phyloP scores from a whole-genome alignment of 2,888 invertebrate species.

The Tenthredo mesomela region DNA sequence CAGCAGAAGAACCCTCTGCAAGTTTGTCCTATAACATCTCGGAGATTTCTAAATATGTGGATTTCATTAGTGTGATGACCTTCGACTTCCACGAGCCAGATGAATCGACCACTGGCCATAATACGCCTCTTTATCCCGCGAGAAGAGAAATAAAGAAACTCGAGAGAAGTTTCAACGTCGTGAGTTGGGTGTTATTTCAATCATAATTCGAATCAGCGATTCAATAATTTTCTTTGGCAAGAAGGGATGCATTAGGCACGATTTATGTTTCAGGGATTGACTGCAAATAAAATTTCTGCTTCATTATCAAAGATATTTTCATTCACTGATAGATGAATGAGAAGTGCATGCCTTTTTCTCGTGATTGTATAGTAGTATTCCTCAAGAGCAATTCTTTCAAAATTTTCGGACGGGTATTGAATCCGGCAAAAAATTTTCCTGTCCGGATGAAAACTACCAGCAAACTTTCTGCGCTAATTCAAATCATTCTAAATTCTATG shows the following conservation, averaged over 20 bases:
- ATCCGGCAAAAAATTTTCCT: too few species aligned
- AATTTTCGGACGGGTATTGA: too few species aligned
- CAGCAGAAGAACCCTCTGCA: slow-evolving; percentile 79
- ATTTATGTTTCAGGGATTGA: too few species aligned
- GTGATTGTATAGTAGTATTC: too few species aligned
- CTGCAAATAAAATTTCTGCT: too few species aligned
- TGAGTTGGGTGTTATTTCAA: slow-evolving; percentile 67
- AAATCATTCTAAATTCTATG: background rate
- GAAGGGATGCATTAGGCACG: too few species aligned
- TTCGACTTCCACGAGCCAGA: slow-evolving; percentile 77
- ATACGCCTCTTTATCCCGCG: slow-evolving; percentile 82
- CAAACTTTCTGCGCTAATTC: too few species aligned
- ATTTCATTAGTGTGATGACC: slow-evolving; percentile 86
- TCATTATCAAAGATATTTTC: too few species aligned
- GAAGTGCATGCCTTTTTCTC: too few species aligned
- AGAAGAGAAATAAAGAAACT: slow-evolving; percentile 65
- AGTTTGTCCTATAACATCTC: slow-evolving; percentile 82
- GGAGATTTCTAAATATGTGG: slow-evolving; percentile 81
- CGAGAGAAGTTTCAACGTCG: slow-evolving; percentile 76
- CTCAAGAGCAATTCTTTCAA: too few species aligned
- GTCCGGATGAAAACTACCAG: too few species aligned
- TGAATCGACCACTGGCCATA: slow-evolving; percentile 82
- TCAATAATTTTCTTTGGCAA: background rate
- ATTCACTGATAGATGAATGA: too few species aligned
- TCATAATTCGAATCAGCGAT: background rate